Conservation (phyloP, 2,888 invertebrate genomes). For the Rhagium mordax region DNA sequence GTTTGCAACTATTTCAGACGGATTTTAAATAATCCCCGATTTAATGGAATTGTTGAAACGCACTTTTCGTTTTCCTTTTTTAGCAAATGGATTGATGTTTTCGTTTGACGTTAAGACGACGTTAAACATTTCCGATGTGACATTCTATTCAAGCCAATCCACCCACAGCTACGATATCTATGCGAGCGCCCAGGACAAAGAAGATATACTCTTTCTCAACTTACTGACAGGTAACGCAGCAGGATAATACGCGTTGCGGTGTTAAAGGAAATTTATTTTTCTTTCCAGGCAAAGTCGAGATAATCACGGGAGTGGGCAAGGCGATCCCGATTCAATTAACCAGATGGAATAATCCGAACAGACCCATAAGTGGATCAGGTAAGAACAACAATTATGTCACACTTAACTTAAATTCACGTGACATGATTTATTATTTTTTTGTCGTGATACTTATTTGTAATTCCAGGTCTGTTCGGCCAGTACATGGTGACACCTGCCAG, state of each 20-base stretch:
- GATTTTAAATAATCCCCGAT: too few relatives aligned
- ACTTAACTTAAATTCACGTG: background rate
- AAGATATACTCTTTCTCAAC: constrained; percentile 81
- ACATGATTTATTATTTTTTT: too few relatives aligned
- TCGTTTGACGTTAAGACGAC: constrained; percentile 84
- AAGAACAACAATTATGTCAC: background rate
- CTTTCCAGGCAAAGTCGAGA: constrained; percentile 79
- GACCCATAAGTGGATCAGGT: constrained; percentile 78
- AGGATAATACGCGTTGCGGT: background rate
- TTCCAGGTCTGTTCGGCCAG: constrained; percentile 77
- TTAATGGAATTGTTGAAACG: too few relatives aligned
- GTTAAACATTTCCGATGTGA: constrained; percentile 80
- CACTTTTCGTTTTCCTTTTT: too few relatives aligned
- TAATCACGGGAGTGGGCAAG: constrained; percentile 81
- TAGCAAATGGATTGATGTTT: constrained; percentile 78
- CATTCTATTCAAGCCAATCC: constrained; percentile 81
- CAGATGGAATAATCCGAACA: constrained; percentile 78
- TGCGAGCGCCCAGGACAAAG: constrained; percentile 80
- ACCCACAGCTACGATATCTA: constrained; percentile 83
- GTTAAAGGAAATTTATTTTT: constrained; percentile 3
- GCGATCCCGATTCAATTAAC: constrained; percentile 73
- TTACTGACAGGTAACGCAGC: constrained; percentile 75
- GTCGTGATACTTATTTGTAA: background rate
- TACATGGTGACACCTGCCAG: constrained; percentile 82
- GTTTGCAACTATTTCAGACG: too few relatives aligned